phyloP scores from a whole-genome alignment of 2,888 invertebrate genomes.

The Rhopalosiphum nymphaeae region DNA sequence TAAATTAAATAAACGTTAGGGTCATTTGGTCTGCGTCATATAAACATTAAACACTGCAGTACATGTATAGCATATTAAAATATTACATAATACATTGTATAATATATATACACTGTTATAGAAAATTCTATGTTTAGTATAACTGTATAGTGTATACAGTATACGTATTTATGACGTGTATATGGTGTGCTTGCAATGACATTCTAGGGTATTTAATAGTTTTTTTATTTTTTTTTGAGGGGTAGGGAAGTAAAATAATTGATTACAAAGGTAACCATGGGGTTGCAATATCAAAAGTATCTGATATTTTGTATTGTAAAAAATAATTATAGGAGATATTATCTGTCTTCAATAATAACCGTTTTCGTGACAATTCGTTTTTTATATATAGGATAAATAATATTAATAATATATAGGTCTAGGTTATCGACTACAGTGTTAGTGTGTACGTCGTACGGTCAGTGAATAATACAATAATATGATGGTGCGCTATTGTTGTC shows the following conservation, averaged over 20 bases:
- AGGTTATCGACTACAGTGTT: background rate
- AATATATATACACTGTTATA: background rate
- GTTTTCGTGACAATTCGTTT: background rate
- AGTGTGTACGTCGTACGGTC: background rate
- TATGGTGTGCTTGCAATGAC: too few species aligned
- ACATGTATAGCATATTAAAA: background rate
- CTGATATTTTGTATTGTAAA: background rate
- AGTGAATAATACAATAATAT: background rate
- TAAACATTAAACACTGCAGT: background rate
- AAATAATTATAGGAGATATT: background rate
- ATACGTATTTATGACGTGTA: background rate
- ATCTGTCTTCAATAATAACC: background rate
- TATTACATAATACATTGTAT: background rate
- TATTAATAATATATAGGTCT: conserved; percentile 7
- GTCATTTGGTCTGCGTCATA: background rate
- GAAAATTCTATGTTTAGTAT: background rate
- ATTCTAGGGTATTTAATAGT: background rate
- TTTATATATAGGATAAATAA: background rate
- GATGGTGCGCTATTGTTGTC: conserved; percentile 11
- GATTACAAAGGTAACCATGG: background rate
- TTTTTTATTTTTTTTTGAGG: too few species aligned
- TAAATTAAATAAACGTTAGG: background rate
- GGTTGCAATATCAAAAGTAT: background rate
- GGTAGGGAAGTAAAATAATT: background rate
- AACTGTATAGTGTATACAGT: background rate